phyloP scores from a whole-genome alignment of 2,797 vertebrate species.

The Falco berigora region DNA sequence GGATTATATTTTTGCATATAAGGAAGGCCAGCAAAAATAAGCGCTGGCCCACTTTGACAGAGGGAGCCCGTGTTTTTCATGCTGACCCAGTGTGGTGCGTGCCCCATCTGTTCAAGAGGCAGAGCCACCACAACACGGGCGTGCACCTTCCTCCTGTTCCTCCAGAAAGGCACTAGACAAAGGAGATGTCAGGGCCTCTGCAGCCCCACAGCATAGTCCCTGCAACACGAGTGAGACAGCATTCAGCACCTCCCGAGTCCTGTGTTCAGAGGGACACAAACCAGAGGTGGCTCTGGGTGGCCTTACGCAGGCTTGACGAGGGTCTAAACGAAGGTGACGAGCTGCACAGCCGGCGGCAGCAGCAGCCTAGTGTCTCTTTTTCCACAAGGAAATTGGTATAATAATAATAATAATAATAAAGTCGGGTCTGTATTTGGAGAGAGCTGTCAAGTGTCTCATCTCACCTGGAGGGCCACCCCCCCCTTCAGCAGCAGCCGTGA shows the following conservation, averaged over 20 bases:
- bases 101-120: neutral
- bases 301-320: neutral
- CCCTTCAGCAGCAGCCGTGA: no score
- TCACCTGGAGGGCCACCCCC: no score
- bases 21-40: neutral
- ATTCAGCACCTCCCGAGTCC: neutral
- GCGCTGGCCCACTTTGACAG: neutral
- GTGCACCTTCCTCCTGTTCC: no score
- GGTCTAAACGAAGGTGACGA: neutral
- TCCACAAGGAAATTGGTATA: neutral
- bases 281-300: neutral
- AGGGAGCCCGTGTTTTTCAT: neutral
- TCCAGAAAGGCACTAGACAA: accelerated
- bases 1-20: accelerated
- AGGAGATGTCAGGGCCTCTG: neutral
- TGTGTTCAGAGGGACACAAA: neutral
- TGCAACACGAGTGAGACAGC: no score
- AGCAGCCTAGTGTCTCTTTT: neutral
- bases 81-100: accelerated
- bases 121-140: accelerated
- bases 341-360: no score
- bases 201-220: neutral
- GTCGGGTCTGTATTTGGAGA: neutral
- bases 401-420: neutral
- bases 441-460: neutral